phyloP scores from a whole-genome alignment of 2,888 invertebrate genomes.

The Agrochola litura region DNA sequence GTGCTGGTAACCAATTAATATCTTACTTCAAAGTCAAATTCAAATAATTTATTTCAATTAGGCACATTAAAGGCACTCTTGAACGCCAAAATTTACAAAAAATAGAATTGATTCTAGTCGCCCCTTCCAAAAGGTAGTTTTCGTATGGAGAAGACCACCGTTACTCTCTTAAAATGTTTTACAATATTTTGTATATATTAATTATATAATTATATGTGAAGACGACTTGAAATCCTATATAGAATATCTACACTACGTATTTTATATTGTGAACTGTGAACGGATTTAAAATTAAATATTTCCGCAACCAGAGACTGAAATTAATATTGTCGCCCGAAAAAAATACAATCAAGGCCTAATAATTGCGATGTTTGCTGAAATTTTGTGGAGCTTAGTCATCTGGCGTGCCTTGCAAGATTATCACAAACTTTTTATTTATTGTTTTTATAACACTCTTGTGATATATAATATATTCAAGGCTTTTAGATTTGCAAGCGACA shows the following conservation, averaged over 20 bases:
- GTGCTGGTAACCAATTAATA: background rate
- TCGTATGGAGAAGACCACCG: no score
- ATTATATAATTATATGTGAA: no score
- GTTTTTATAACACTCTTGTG: slow-evolving; percentile 27
- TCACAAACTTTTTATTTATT: slow-evolving; percentile 25
- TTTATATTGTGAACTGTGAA: background rate
- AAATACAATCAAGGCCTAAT: slow-evolving; percentile 37
- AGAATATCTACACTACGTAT: background rate
- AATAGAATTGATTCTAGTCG: no score
- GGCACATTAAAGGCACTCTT: no score
- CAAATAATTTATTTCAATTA: no score
- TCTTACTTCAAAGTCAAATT: no score
- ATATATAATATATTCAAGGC: background rate
- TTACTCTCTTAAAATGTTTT: no score
- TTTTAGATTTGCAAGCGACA: slow-evolving; percentile 9
- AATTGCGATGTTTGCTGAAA: slow-evolving; percentile 28
- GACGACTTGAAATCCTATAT: no score
- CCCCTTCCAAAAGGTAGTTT: no score
- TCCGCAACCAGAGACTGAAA: slow-evolving; percentile 9
- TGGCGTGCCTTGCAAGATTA: slow-evolving; percentile 36
- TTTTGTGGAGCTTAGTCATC: slow-evolving; percentile 28
- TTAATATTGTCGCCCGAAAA: slow-evolving; percentile 33
- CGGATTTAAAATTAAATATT: background rate
- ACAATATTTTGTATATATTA: no score
- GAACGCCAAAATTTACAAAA: no score